phyloP scores from a whole-genome alignment of 2,113 vertebrate species.

The Brachyistius frenatus region DNA sequence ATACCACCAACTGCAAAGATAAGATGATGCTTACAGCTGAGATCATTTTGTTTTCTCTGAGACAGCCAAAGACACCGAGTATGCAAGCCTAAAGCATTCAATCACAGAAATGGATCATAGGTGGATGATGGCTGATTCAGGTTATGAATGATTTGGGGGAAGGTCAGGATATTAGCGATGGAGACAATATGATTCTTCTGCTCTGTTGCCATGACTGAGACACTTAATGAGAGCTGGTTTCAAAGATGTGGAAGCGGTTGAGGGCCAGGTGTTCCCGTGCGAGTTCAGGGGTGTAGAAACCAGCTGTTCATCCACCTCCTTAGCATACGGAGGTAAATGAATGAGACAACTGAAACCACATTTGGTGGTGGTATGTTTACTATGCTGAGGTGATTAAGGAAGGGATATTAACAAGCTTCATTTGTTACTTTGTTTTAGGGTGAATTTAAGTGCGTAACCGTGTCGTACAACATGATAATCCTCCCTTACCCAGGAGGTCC shows the following conservation, averaged over 20 bases:
- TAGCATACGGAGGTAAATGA: background rate
- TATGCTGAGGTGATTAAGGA: background rate
- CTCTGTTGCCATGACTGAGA: slow-evolving; percentile 30
- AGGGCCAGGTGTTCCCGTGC: slow-evolving; percentile 22
- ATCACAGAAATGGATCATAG: slow-evolving; percentile 15
- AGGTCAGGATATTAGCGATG: slow-evolving; percentile 32
- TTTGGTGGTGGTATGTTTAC: background rate
- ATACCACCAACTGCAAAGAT: slow-evolving; percentile 89
- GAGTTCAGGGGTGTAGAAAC: slow-evolving; percentile 40
- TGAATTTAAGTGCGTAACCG: no score
- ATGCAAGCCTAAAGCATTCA: slow-evolving; percentile 11
- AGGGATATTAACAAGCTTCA: background rate
- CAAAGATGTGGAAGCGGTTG: slow-evolving; percentile 37
- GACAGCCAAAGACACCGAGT: background rate
- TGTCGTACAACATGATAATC: background rate
- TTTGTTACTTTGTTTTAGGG: background rate
- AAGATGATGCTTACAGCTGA: slow-evolving; percentile 20
- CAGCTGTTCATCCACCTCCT: slow-evolving; percentile 46
- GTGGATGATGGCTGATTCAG: slow-evolving; percentile 39
- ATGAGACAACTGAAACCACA: background rate
- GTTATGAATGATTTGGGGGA: slow-evolving; percentile 35
- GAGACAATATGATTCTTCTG: slow-evolving; percentile 46
- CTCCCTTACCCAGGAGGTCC: slow-evolving; percentile 89
- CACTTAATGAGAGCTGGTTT: slow-evolving; percentile 47
- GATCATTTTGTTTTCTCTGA: slow-evolving; percentile 10